phyloP scores from a whole-genome alignment of 2,888 invertebrate species.

The Dynastes grantii region DNA sequence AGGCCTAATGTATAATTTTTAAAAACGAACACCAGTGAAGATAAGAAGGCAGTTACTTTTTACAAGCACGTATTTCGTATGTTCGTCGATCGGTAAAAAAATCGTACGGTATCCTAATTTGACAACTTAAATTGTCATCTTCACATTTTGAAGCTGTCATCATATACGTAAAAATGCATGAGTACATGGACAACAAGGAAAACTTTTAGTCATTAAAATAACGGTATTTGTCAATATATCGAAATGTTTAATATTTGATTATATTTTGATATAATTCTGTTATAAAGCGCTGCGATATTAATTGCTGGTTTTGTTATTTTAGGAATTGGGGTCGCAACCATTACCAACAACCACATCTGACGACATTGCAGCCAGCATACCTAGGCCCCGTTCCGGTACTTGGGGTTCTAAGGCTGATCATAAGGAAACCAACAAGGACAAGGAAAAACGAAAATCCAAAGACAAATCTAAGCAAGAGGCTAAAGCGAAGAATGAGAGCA shows the following conservation, averaged over 20 bases:
- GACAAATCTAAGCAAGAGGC: conserved; percentile 60
- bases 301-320: conserved; percentile 59
- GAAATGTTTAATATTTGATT: too few species aligned
- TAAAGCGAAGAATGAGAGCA: conserved; percentile 56
- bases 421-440: conserved; percentile 58
- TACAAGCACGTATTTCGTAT: too few species aligned
- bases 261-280: too few species aligned
- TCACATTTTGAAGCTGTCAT: too few species aligned
- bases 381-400: conserved; percentile 78
- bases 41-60: too few species aligned
- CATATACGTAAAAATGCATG: too few species aligned
- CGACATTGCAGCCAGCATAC: conserved; percentile 69
- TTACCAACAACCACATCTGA: conserved; percentile 73
- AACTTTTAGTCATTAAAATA: background rate
- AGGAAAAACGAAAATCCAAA: conserved; percentile 59
- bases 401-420: conserved; percentile 71
- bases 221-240: background rate
- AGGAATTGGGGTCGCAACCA: conserved; percentile 79
- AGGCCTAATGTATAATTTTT: too few species aligned
- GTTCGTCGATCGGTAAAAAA: too few species aligned
- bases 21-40: too few species aligned
- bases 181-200: background rate
- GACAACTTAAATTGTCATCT: too few species aligned
- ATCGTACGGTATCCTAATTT: too few species aligned
- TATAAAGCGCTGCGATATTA: background rate